Base-by-base conservation (phyloP, 2,797 vertebrate species). In the Paguma larvata region DNA sequence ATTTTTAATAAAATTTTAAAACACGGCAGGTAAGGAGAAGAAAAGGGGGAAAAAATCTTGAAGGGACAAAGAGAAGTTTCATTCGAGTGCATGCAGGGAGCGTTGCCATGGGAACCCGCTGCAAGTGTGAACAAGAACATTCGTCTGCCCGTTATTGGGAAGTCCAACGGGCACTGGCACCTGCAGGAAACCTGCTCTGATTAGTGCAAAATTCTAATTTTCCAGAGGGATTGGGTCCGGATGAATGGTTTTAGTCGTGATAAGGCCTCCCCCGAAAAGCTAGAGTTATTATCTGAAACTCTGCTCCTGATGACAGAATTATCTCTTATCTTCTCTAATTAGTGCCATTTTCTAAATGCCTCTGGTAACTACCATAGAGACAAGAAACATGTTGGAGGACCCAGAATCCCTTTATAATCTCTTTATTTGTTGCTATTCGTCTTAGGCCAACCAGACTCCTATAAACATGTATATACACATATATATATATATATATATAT, bases 101-200 rank as follows among this genome's bases (percentile, higher is more conserved):
- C 0, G 90, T 99, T 98, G 95, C 97, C 96, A 98, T 98, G 97
- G 98, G 80, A 98, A 98, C 97, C 30, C 53, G 3, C 0, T 68
- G 65, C 95, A 84, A 97, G 87, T 94, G 67, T 96, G 62, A 95
- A 68, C 90, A 85, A 73, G 73, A 93, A 21, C 73, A 70, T 94
- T 87, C 5, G 15, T 97, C 84, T 80, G 38, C 85, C 77, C 96
- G 68, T 79, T 98, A 98, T 46, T 93, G 78, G 62, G 53, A 96
- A 96, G 82, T 80, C 95, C 68, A 16, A 97, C 97, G 73, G 41
- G 77, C 85, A 27, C 21, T 68, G 92, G 79, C 67, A 97, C 93
- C 63, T 91, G 32, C 51, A 91, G 73, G 6, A 7, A 97, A 84
- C 15, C 59, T 78, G 30, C 78, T 59, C 80, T 85, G 19, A 90